A percentile compares a stretch with the other conserved stretches of the same genome.
Evolutionary conservation across 2,797 vertebrate species (phyloP).

Genomic region (Chelidonichthys spinosus): DNA sequence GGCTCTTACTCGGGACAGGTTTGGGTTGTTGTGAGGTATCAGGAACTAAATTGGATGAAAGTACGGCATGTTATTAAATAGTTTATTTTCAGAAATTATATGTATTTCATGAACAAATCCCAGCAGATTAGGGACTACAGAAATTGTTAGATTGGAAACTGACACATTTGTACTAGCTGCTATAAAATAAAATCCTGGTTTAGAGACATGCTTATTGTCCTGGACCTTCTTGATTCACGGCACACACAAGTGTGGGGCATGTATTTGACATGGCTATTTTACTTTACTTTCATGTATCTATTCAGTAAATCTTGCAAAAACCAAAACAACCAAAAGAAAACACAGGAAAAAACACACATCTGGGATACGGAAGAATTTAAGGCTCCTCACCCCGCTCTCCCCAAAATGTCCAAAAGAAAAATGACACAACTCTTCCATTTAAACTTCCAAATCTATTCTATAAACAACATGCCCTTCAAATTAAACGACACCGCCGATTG

Average conservation of each 20-base stretch:
- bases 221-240: background rate
- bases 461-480: background rate
- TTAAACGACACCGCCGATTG: background rate
- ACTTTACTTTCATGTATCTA: background rate
- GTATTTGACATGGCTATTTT: background rate
- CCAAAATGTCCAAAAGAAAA: background rate
- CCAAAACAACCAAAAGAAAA: background rate
- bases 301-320: background rate
- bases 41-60: conserved; percentile 1
- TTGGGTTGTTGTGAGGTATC: conserved; percentile 32
- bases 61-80: background rate
- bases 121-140: background rate
- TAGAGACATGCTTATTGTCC: background rate
- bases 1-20: conserved; percentile 38
- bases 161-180: background rate
- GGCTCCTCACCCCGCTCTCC: background rate
- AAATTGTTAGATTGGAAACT: background rate
- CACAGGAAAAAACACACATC: background rate
- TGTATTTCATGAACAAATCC: background rate
- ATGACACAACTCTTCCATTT: background rate
- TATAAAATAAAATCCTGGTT: background rate
- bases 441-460: background rate
- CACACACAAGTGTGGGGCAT: background rate
- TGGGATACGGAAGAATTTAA: background rate
- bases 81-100: background rate